Evolutionary conservation across 1,140 invertebrate genomes (phyloP).

Genomic region (Archegozetes longisetosus): DNA sequence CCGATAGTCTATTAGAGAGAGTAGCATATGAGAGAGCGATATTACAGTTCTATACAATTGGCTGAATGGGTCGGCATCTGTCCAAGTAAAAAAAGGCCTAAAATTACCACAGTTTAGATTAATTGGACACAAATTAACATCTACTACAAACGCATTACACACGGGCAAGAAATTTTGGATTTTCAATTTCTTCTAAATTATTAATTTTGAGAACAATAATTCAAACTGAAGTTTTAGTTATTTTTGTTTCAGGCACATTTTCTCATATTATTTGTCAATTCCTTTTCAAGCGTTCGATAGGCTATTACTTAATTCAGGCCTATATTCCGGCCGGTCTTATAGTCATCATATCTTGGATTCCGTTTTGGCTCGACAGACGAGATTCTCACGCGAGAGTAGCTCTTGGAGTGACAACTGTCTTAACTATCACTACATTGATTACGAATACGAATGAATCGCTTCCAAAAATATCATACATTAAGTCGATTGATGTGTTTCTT

Average conservation of each 20-base stretch:
- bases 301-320: conserved; percentile 98
- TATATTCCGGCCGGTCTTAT: conserved; percentile 97
- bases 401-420: conserved; percentile 50
- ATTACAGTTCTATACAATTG: conserved; percentile 31
- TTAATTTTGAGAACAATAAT: conserved; percentile 11
- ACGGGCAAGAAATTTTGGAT: conserved; percentile 48
- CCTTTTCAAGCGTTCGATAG: conserved; percentile 92
- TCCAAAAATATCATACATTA: conserved; percentile 35
- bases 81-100: conserved; percentile 77
- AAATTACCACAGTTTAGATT: conserved; percentile 83
- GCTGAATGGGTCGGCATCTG: conserved; percentile 55
- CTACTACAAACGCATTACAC: conserved; percentile 74
- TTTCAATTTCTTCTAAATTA: background rate
- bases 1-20: background rate
- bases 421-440: conserved; percentile 37
- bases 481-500: conserved; percentile 80
- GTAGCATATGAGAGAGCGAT: too few species aligned
- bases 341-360: conserved; percentile 97
- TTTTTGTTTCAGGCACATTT: conserved; percentile 63
- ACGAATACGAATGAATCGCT: conserved; percentile 35
- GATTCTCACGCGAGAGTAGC: conserved; percentile 91
- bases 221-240: background rate
- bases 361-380: conserved; percentile 84
- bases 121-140: conserved; percentile 33
- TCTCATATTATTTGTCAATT: conserved; percentile 92